Percentiles rank a stretch among this genome's conserved stretches.
phyloP scores from a whole-genome alignment of 2,113 vertebrate genomes.

The Anoplopoma fimbria region DNA sequence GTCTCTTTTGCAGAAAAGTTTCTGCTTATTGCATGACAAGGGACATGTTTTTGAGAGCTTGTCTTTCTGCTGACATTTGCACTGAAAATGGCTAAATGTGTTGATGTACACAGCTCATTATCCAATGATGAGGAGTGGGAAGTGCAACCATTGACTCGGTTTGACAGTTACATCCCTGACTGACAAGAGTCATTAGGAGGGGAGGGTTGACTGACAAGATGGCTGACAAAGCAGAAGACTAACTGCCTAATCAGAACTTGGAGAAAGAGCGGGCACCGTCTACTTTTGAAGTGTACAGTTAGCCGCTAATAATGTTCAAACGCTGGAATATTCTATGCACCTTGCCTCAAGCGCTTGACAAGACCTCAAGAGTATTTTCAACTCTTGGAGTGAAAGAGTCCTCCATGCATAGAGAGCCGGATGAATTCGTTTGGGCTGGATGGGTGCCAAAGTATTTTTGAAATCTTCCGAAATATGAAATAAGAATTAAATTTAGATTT shows the following conservation, averaged over 20 bases:
- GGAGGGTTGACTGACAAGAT: slow-evolving; percentile 72
- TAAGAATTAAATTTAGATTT: slow-evolving; percentile 19
- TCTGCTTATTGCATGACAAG: neutral
- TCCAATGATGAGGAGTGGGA: slow-evolving; percentile 54
- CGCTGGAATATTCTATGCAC: slow-evolving; percentile 49
- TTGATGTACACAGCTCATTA: slow-evolving; percentile 66
- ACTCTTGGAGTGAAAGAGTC: slow-evolving; percentile 9
- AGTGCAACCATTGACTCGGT: slow-evolving; percentile 60
- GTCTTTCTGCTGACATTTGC: slow-evolving; percentile 36
- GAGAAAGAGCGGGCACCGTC: slow-evolving; percentile 26
- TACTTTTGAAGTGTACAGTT: slow-evolving; percentile 56
- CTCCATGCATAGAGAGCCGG: neutral
- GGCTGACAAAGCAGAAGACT: slow-evolving; percentile 74
- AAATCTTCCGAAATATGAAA: slow-evolving; percentile 40
- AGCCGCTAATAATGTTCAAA: slow-evolving; percentile 40
- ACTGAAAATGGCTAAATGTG: slow-evolving; percentile 52
- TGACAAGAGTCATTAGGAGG: slow-evolving; percentile 76
- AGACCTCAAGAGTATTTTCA: slow-evolving; percentile 50
- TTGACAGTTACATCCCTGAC: slow-evolving; percentile 77
- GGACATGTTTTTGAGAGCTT: neutral
- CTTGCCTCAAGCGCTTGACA: slow-evolving; percentile 37
- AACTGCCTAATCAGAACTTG: slow-evolving; percentile 66
- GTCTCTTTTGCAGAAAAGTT: neutral
- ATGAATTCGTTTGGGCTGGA: slow-evolving; percentile 33
- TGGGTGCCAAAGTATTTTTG: slow-evolving; percentile 5